Evolutionary conservation across 2,888 invertebrate species (phyloP).

Genomic region (Diadegma fenestrale): DNA sequence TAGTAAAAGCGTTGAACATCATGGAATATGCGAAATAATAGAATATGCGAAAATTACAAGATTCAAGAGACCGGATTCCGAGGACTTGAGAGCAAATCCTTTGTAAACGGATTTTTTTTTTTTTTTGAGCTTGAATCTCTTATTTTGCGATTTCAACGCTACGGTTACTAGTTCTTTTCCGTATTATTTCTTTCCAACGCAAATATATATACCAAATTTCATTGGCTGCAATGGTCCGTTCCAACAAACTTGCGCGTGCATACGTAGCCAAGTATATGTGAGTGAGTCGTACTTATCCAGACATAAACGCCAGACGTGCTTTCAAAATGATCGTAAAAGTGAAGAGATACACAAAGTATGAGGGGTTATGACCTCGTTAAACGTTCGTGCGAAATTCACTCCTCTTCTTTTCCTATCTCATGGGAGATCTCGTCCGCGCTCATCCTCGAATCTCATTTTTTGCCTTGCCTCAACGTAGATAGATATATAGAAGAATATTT

Average conservation of each 20-base stretch:
- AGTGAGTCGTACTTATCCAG: slow-evolving; percentile 39
- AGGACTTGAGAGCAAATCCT: not conserved
- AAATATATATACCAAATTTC: slow-evolving; percentile 20
- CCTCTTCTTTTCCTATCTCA: slow-evolving; percentile 22
- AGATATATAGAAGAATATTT: slow-evolving; percentile 26
- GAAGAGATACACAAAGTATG: slow-evolving; percentile 66
- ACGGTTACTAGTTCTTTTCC: not conserved
- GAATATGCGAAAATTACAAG: not conserved
- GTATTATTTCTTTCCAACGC: slow-evolving; percentile 13
- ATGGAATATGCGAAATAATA: not conserved
- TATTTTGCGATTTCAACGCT: not conserved
- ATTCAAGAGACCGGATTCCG: not conserved
- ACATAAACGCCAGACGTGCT: slow-evolving; percentile 64
- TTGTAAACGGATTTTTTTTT: not conserved
- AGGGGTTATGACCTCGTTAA: slow-evolving; percentile 65
- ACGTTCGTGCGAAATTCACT: slow-evolving; percentile 63
- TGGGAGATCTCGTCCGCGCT: slow-evolving; percentile 24
- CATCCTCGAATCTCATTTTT: not conserved
- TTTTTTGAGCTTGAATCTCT: not conserved
- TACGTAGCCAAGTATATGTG: slow-evolving; percentile 30
- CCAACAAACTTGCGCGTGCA: slow-evolving; percentile 3
- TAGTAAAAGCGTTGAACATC: not conserved
- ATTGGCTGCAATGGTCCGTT: slow-evolving; percentile 35
- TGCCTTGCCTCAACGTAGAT: slow-evolving; percentile 26
- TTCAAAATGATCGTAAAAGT: slow-evolving; percentile 65